These are phyloP conservation scores for Lanistes nyassanus DNA, from an alignment of 1,140 invertebrate species.

Conservation along the genomic window DNA sequence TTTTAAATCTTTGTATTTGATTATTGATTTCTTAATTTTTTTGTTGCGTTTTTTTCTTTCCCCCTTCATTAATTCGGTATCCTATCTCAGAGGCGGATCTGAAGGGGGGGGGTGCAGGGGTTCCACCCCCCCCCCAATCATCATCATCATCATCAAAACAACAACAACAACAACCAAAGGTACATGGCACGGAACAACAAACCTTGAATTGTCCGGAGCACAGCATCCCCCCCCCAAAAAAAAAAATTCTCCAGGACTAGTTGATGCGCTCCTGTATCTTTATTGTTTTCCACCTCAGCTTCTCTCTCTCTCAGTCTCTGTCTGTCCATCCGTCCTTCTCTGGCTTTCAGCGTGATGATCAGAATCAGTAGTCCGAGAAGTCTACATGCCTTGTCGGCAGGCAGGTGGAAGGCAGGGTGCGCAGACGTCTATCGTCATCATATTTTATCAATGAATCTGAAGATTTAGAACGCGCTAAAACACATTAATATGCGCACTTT, in stretches of 20 bases:
- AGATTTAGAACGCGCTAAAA: not conserved
- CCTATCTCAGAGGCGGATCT: no score
- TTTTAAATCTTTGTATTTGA: no score
- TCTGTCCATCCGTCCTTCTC: not conserved
- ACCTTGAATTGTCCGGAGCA: not conserved
- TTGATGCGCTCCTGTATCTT: not conserved
- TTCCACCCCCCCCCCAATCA: constrained; percentile 50
- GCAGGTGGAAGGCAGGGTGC: no score
- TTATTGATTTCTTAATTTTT: no score
- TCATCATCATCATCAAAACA: constrained; percentile 34
- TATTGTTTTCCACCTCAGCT: not conserved
- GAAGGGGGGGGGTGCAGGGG: no score
- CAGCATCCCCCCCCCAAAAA: not conserved
- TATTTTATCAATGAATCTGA: not conserved
- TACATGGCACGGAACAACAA: not conserved
- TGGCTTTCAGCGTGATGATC: not conserved
- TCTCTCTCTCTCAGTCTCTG: constrained; percentile 7
- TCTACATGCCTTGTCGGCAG: not conserved
- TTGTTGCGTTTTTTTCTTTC: no score
- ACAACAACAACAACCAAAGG: not conserved
- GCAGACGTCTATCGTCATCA: not conserved
- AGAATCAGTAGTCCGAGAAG: not conserved
- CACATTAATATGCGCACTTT: no score
- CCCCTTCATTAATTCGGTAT: no score
- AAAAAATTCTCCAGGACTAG: not conserved